These are phyloP conservation scores for Threskiornis aethiopicus DNA, from an alignment of 2,797 vertebrate species.

Conservation along the genomic window DNA sequence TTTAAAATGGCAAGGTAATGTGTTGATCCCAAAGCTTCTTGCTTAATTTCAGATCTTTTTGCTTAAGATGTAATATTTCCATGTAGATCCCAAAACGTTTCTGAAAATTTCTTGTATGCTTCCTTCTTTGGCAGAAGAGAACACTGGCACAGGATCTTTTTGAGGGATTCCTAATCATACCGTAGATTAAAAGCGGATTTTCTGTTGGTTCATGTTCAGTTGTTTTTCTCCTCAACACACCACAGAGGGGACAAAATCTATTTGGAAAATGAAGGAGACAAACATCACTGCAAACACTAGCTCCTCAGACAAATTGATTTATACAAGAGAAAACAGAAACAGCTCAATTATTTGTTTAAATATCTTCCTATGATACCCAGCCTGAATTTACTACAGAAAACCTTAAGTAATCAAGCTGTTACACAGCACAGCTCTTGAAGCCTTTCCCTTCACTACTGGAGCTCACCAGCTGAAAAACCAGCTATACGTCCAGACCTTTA, in stretches of 20 bases:
- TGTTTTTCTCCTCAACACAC: neutral
- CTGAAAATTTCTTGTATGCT: neutral
- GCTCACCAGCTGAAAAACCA: slow-evolving; percentile 31
- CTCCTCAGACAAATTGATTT: neutral
- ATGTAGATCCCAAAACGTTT: neutral
- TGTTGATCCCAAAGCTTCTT: neutral
- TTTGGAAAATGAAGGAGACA: neutral
- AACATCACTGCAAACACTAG: neutral
- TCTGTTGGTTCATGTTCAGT: neutral
- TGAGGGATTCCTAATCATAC: neutral
- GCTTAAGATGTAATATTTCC: neutral
- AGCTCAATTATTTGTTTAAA: slow-evolving; percentile 55
- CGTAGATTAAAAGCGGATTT: neutral
- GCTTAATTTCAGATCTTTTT: neutral
- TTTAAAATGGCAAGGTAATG: neutral
- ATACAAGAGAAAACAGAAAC: slow-evolving; percentile 21
- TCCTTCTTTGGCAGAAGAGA: neutral
- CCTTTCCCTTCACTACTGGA: slow-evolving; percentile 30
- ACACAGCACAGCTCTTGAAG: slow-evolving; percentile 25
- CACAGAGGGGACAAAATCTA: neutral
- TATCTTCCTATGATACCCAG: slow-evolving; percentile 26
- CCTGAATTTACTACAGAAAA: slow-evolving; percentile 45
- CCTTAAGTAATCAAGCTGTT: slow-evolving; percentile 21
- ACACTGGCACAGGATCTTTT: neutral
- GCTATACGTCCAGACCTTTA: slow-evolving; percentile 33